Evolutionary conservation across 2,888 invertebrate species (phyloP), one percentile per base, ranked within the genome.

Genomic region (Dione vanillae): DNA sequence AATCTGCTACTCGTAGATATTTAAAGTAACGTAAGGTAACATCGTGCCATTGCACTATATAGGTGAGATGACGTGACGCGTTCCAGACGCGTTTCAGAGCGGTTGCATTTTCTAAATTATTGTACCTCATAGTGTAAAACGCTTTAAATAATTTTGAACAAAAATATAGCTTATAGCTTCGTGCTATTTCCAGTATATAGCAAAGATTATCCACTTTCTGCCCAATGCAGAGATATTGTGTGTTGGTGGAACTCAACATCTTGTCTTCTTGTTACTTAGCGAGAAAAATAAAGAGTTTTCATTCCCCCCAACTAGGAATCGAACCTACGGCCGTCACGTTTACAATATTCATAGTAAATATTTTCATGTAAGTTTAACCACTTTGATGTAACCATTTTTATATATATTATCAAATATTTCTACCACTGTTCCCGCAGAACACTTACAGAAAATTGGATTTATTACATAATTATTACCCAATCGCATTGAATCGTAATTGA

Each of bases 361-460:
- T 54, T 6, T 35, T n/a, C n/a, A 35, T 35, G 35, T 37, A 56
- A 56, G 16, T 16, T 40, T 40, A 16, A 56, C 56, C 37, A 12
- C 37, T 59, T 45, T 27, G 11, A 61, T 45, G 45, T 11, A 61
- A 61, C 35, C 45, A 35, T 35, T 27, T 10, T n/a, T 45, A 45
- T 61, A 61, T 35, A 61, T 1, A 45, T 43, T n/a, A 45, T 27
- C 45, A n/a, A 43, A 45, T 61, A 61, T 61, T 69, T 68, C 56
- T 40, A 67, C 72, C 72, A 69, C 65, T 49, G 52, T 56, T 66
- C 56, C 61, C 72, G 61, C 19, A 47, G 41, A 54, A 52, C 47
- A 65, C 47, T n/a, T n/a, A n/a, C n/a, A n/a, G 47, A 54, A 69
- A 45, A 54, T 45, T 45, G 40, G 61, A 58, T 67, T 58, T 67